Evolutionary conservation across 2,888 invertebrate species (phyloP), one percentile per base, ranked within the genome.

Genomic region (Netelia inedita): DNA sequence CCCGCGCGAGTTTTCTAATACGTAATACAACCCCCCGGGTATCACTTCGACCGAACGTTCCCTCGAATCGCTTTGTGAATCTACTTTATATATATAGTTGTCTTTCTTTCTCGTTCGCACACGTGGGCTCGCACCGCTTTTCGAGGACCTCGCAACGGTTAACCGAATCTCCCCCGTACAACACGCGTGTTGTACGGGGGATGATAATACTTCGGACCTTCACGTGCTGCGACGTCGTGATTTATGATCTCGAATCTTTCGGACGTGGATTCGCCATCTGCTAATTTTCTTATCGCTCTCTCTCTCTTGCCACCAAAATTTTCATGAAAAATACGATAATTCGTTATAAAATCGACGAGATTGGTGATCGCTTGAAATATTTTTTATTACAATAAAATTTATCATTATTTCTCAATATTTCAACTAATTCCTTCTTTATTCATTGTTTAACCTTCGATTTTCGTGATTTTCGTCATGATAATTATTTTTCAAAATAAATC

Each of bases 121-220:
- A 85, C 88, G 88, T 87, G 88, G 87, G 86, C 89, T 90, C 89
- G 88, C 89, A 89, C 89, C 16, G 5, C 19, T 57, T 89, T 87
- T 88, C 86, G 79, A 79, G 82, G 61, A 57, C 59, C 72, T 63
- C 55, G 35, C 46, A 28, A 21, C 16, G 72, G 57, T 78, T 43
- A 61, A 65, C 61, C 57, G 63, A 35, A 35, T 35, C 6, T 6
- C 6, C 35, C 35, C 35, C 6, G 35, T 35, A 71, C 81, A 59
- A 79, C 81, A 66, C 75, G 81, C 85, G 88, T 86, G 88, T 72
- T 86, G 23, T 35, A 35, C 53, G 71, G 59, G 78, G 81, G 78
- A 75, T 72, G 79, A 85, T 35, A 83, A 86, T 86, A 73, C 86
- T 73, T 85, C 71, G 71, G 74, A 74, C 66, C 80, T 75, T 61